phyloP scores from a whole-genome alignment of 2,113 vertebrate genomes.

The Motacilla alba region DNA sequence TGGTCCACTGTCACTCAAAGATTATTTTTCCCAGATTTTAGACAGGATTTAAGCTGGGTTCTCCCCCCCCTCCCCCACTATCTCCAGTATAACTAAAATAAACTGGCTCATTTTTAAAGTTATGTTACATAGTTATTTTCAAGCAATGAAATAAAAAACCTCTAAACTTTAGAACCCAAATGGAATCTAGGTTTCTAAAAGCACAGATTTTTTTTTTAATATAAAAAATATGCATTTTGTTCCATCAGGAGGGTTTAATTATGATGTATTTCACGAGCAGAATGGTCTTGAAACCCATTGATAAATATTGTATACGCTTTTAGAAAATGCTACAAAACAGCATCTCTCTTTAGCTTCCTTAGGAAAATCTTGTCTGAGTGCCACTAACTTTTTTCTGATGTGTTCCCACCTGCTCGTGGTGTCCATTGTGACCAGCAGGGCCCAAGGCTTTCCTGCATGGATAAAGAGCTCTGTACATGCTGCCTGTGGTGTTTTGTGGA shows the following conservation, averaged over 20 bases:
- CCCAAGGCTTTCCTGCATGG: not conserved
- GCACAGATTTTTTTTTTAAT: not conserved
- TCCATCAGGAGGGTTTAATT: not conserved
- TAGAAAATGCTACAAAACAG: not conserved
- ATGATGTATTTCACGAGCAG: not conserved
- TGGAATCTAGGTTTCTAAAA: not conserved
- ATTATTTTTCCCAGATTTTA: not conserved
- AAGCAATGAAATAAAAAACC: not conserved
- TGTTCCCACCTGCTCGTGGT: not conserved
- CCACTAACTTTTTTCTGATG: rapidly evolving
- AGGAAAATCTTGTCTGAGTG: not conserved
- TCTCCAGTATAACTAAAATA: not conserved
- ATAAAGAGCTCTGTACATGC: not conserved
- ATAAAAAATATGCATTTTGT: not conserved
- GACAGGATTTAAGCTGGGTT: not conserved
- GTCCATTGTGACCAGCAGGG: not conserved
- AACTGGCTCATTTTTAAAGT: not conserved
- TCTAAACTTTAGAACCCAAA: not conserved
- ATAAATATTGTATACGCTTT: not conserved
- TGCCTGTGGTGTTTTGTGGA: not conserved
- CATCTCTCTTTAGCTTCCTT: not conserved
- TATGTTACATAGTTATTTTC: not conserved
- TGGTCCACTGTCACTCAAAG: not conserved
- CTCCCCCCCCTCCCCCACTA: rapidly evolving
- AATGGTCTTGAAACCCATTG: not conserved